Conservation (phyloP, 2,888 invertebrate species). For the Drosophila anomalata region DNA sequence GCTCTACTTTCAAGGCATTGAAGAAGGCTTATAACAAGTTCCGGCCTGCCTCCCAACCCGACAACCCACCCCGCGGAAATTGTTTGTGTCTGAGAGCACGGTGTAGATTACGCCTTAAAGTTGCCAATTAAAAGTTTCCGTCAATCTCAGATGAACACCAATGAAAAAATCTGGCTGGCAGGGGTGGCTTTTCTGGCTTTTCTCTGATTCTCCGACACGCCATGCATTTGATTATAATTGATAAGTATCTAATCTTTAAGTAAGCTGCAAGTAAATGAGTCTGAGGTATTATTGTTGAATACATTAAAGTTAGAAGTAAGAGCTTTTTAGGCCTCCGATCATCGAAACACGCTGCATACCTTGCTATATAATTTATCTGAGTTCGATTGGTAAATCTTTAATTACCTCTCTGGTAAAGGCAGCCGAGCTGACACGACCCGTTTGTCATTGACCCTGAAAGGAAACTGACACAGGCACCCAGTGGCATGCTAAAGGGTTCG, state of each 20-base stretch:
- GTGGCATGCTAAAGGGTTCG: conserved; percentile 34
- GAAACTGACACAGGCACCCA: conserved; percentile 32
- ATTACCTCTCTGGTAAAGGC: conserved; percentile 23
- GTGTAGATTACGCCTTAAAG: conserved; percentile 66
- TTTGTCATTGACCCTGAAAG: conserved; percentile 71
- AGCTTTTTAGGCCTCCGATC: conserved; percentile 2
- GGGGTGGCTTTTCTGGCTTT: neutral
- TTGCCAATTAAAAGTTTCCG: conserved; percentile 75
- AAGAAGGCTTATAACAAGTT: conserved; percentile 63
- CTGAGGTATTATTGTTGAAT: neutral
- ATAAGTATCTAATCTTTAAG: neutral
- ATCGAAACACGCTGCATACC: conserved; percentile 16
- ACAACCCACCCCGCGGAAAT: conserved; percentile 6
- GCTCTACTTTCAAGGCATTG: conserved; percentile 53
- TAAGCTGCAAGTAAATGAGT: neutral
- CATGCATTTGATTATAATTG: conserved; percentile 10
- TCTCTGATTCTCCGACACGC: conserved; percentile 14
- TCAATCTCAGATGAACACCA: conserved; percentile 18
- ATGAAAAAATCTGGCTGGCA: neutral
- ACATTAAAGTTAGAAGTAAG: neutral
- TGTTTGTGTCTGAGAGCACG: conserved; percentile 33
- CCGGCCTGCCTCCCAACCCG: neutral
- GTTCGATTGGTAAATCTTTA: conserved; percentile 62
- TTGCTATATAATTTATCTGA: conserved; percentile 29
- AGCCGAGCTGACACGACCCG: conserved; percentile 45